Evolutionary conservation across 2,797 vertebrate species (phyloP).

Genomic region (Gymnothorax javanicus): DNA sequence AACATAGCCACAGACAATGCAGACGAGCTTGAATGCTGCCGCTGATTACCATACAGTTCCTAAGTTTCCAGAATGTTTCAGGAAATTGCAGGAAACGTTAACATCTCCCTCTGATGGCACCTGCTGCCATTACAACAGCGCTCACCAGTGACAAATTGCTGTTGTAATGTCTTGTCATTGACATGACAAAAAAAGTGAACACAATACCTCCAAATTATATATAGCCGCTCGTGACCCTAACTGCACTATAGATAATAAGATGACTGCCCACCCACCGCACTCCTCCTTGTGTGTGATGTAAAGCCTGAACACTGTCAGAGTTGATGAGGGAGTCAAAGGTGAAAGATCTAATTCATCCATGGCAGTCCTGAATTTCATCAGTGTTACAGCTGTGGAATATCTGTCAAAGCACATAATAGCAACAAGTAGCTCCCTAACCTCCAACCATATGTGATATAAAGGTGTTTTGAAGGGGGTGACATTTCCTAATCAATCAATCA

Average conservation of each 20-base stretch:
- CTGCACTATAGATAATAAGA: background rate
- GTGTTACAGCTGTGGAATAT: background rate
- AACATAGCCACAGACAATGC: background rate
- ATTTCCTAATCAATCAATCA: background rate
- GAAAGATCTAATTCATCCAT: constrained; percentile 13
- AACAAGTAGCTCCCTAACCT: background rate
- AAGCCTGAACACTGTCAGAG: background rate
- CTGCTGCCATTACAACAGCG: background rate
- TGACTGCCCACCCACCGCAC: background rate
- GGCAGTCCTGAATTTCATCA: constrained; percentile 1
- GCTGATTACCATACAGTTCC: background rate
- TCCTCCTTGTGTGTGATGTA: background rate
- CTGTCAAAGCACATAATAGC: background rate
- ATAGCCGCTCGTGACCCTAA: background rate
- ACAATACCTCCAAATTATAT: background rate
- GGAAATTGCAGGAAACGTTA: background rate
- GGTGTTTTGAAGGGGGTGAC: constrained; percentile 31
- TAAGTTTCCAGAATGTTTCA: background rate
- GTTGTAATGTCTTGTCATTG: background rate
- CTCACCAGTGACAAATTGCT: background rate
- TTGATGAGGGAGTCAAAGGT: constrained; percentile 18
- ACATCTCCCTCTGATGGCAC: constrained; percentile 8
- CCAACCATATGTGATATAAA: constrained; percentile 27
- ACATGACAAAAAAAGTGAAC: background rate
- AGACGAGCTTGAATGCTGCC: background rate